Evolutionary conservation across 2,113 vertebrate species (phyloP), one percentile per base, ranked within the genome.

Genomic region (Equus quagga): DNA sequence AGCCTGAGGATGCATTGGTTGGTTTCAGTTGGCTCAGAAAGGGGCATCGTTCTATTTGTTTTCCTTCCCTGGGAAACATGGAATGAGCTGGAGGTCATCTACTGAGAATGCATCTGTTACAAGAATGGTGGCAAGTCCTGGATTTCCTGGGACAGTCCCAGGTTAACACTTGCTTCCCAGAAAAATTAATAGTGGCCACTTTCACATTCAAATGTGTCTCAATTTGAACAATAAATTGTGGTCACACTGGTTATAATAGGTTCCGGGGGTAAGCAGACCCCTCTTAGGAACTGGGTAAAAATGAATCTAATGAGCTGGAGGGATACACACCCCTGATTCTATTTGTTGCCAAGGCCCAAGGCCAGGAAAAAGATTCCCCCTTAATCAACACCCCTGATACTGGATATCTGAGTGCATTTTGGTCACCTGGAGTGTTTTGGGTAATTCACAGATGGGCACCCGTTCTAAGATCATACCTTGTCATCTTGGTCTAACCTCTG

Each of bases 21-120:
- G 93, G 95, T 96, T 96, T 94, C 94, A 89, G 62, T 89, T 95
- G 94, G 89, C 88, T 89, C 62, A 78, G 83, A 75, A 91, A 91
- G 46, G 51, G 46, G 72, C 65, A 90, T 96, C 84, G 23, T 96
- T 81, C 58, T 56, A 8, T 6, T 95, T 80, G 46, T 67, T 91
- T 86, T 82, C 60, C 86, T 70, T 92, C 36, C 49, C 79, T 92
- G 88, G 65, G 88, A 82, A 91, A 58, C 36, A 64, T 4, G 1
- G 26, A 67, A 33, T 65, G 41, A 56, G 5, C 46, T 92, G 70
- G 58, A 95, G 67, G 31, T 69, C 58, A 56, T 88, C 70, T 11
- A 33, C 56, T 23, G 58, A 83, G 65, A 75, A 67, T 28, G 19
- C 26, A 31, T 92, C 51, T 94, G 67, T 97, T 78, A 41, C 9